Base-by-base conservation (phyloP, 2,113 vertebrate species). In the Oenanthe melanoleuca region DNA sequence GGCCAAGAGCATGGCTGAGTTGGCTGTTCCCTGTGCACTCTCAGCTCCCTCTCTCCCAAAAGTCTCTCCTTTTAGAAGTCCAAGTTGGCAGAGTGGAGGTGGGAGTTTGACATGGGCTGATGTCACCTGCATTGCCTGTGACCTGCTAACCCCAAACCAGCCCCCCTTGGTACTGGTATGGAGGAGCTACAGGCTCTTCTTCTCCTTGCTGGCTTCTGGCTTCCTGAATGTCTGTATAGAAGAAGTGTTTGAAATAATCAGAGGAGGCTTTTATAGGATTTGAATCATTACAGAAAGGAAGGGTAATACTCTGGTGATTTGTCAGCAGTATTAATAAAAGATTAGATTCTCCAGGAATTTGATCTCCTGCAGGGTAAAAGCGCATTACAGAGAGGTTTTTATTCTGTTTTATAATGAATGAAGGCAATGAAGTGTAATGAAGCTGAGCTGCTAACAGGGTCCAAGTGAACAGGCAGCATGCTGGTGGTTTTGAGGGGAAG, bases 321-420 rank as follows among this genome's bases (percentile, higher is more conserved):
- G 93, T 95, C 94, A 95, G 94, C 55, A 53, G 95, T 96, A 96
- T 97, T 97, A 97, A 97, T 96, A 97, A 97, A 97, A 97, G 90
- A 97, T 98, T 95, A 97, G 95, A 88, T 96, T 95, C 95, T 97
- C 93, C 82, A 97, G 96, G 96, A 97, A 96, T 92, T 84, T 90
- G 86, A 95, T 97, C 94, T 93, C 89, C 89, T 93, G 75, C 89
- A 91, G 93, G 89, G 87, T 84, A 92, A 65, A 84, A 88, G 79
- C 89, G 73, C 75, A 92, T 94, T 92, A 93, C 81, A 86, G 86
- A 42, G 92, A 95, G 79, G 57, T 69, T 91, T 95, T 95, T 80
- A 94, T 89, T 95, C 95, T 94, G 52, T 88, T 96, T 96, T 95
- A 75, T 96, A 95, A 96, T 96, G 89, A 94, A 95, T 95, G 93